A percentile compares a stretch with the other conserved stretches of the same genome.
Conservation (phyloP, 2,888 invertebrate species). For the Cheilosia grossa region DNA sequence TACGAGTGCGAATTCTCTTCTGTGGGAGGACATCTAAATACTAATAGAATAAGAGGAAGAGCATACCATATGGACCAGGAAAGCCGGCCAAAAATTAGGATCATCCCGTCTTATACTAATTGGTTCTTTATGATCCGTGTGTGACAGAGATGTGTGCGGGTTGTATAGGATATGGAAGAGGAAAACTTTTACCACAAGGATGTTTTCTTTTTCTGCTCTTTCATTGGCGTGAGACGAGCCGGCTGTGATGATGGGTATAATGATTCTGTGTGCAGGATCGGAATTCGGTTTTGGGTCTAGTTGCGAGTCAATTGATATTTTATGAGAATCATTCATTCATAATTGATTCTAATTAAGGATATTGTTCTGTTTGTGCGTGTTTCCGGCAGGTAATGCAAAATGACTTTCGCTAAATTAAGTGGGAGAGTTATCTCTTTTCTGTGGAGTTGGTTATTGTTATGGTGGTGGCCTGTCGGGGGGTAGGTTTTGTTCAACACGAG, state of each 20-base stretch:
- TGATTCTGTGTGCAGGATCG: not conserved
- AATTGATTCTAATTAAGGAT: constrained; percentile 22
- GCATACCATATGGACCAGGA: constrained; percentile 20
- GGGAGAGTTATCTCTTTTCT: too few relatives aligned
- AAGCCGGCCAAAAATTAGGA: constrained; percentile 49
- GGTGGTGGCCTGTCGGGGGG: too few relatives aligned
- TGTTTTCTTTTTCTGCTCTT: not conserved
- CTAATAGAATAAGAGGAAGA: constrained; percentile 1
- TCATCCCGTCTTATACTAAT: constrained; percentile 47
- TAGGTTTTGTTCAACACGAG: too few relatives aligned
- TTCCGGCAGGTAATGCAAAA: not conserved
- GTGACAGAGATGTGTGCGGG: constrained; percentile 17
- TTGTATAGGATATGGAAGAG: not conserved
- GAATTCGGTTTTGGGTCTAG: constrained; percentile 7
- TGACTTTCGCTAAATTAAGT: too few relatives aligned
- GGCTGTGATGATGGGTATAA: not conserved
- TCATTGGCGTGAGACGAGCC: not conserved
- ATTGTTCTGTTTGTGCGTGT: not conserved
- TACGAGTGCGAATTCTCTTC: not conserved
- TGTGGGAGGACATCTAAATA: not conserved
- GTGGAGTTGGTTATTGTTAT: too few relatives aligned
- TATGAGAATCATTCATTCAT: constrained; percentile 1
- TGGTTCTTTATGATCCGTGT: constrained; percentile 60
- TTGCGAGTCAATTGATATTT: constrained; percentile 18
- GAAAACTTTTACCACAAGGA: constrained; percentile 27